Percentiles rank a stretch among this genome's conserved stretches.
These are phyloP conservation scores for Dasyprocta punctata DNA, from an alignment of 2,113 vertebrate species.

Conservation along the genomic window DNA sequence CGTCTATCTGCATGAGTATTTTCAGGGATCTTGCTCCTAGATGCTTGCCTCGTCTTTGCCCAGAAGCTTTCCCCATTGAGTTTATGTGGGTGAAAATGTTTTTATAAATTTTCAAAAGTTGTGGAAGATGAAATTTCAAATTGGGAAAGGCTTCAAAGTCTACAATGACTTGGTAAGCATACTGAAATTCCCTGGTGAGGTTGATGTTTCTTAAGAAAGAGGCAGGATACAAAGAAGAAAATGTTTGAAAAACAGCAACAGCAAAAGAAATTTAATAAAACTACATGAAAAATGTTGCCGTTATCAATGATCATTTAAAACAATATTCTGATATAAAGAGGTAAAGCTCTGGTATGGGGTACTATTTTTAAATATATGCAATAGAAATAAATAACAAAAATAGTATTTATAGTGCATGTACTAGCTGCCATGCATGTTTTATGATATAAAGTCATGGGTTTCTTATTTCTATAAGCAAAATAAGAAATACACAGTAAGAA, in stretches of 20 bases:
- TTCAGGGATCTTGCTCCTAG: not conserved
- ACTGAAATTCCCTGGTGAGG: not conserved
- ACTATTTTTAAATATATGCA: conserved; percentile 59
- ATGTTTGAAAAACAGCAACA: not conserved
- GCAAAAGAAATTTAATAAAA: conserved; percentile 56
- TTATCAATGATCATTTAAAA: conserved; percentile 59
- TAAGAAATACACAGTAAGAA: conserved; percentile 62
- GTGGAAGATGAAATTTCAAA: conserved; percentile 30
- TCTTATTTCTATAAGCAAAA: conserved; percentile 56
- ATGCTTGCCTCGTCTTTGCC: not conserved
- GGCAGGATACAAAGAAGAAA: conserved; percentile 17
- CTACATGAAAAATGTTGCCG: conserved; percentile 44
- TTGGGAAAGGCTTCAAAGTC: not conserved
- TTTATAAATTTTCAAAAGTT: not conserved
- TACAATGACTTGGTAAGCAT: not conserved
- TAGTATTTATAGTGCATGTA: conserved; percentile 31
- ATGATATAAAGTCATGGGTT: conserved; percentile 42
- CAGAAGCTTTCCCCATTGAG: not conserved
- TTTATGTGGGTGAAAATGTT: not conserved
- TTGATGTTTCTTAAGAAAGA: not conserved
- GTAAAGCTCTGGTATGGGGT: not conserved
- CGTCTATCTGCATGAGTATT: not conserved
- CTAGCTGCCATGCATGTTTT: conserved; percentile 23
- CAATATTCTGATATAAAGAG: conserved; percentile 43
- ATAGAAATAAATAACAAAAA: conserved; percentile 63